Conservation (phyloP, 2,113 vertebrate genomes). For the Petroica traversi region DNA sequence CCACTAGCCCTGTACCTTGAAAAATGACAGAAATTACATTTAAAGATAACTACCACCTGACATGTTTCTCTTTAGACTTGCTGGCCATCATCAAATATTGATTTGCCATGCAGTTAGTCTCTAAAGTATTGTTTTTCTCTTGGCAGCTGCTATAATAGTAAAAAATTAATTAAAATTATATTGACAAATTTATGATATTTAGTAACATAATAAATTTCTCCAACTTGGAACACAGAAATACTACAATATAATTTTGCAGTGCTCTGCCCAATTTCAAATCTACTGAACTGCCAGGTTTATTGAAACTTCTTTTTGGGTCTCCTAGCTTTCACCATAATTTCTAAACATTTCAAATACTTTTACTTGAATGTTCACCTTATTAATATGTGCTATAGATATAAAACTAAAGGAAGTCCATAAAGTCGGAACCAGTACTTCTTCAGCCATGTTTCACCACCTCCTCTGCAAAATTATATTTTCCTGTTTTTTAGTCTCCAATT, state of each 20-base stretch:
- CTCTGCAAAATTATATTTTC: not conserved
- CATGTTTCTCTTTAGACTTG: not conserved
- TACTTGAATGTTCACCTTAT: not conserved
- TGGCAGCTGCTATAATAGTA: not conserved
- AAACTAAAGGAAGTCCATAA: not conserved
- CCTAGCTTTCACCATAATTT: not conserved
- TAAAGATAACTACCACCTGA: not conserved
- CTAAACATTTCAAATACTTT: not conserved
- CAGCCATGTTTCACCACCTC: not conserved
- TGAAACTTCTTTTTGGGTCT: not conserved
- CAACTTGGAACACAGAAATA: not conserved
- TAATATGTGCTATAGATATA: not conserved
- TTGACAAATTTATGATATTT: not conserved
- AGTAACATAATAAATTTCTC: not conserved
- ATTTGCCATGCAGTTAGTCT: not conserved
- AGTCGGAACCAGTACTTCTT: not conserved
- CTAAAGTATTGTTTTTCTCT: not conserved
- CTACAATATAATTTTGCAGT: not conserved
- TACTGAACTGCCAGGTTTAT: not conserved
- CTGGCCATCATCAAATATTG: not conserved
- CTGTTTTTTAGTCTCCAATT: not conserved
- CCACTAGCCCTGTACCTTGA: not conserved
- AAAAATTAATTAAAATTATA: not conserved
- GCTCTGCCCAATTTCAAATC: not conserved
- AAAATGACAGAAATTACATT: not conserved